Base-by-base conservation (phyloP, 2,888 invertebrate species). In the Pyrgus malvae region DNA sequence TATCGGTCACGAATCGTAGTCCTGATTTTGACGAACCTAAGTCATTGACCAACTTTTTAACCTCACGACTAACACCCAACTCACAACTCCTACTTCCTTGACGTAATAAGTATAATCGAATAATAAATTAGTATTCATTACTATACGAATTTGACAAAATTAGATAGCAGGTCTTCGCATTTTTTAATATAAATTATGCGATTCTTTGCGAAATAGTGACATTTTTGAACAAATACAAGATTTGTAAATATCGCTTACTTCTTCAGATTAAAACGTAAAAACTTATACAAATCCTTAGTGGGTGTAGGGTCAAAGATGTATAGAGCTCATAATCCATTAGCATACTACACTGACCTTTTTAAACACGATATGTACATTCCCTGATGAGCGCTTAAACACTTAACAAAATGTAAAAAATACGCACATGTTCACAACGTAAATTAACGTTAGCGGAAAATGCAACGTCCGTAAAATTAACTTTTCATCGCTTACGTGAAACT, bases 361-460 rank as follows among this genome's bases (percentile, higher is more conserved):
- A 4, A 23, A 4, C 6, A 6, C 23, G 23, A 23, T 6, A 3
- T 23, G n/a, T n/a, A n/a, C 23, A 23, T 6, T 4, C 6, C 23
- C 7, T 16, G n/a, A n/a, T n/a, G n/a, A n/a, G n/a, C n/a, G n/a
- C n/a, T n/a, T n/a, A n/a, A n/a, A n/a, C n/a, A n/a, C n/a, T n/a
- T n/a, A n/a, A n/a, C n/a, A n/a, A n/a, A 40, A 19, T 21, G 3
- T 7, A 9, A 50, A 25, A 5, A 31, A n/a, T 35, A 11, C 14
- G 2, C 40, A 50, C 35, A 9, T 9, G 41, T 16, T 31, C 6
- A 19, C 35, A 9, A 33, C 37, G 27, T 53, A 45, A 38, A 45
- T 45, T 53, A 11, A 48, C 29, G 29, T 45, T 46, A 12, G 17
- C 40, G 46, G 33, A 54, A 53, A 54, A 54, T 54, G 40, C 45